A percentile compares a stretch with the other conserved stretches of the same genome.
Evolutionary conservation across 2,113 vertebrate species (phyloP).

Genomic region (Astur gentilis): DNA sequence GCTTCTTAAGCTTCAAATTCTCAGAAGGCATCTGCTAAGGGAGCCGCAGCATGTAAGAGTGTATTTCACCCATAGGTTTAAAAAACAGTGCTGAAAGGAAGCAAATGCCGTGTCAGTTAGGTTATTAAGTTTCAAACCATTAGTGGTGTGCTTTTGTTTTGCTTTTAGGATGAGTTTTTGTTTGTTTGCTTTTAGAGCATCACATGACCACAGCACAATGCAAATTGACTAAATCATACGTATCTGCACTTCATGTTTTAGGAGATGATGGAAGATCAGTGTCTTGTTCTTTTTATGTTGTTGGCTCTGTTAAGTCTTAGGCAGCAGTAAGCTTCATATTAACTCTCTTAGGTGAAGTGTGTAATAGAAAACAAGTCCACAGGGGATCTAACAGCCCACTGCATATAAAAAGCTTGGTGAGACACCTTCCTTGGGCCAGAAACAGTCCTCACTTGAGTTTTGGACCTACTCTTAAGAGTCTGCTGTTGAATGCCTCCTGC

Average conservation of each 20-base stretch:
- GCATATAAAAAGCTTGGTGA: background rate
- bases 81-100: background rate
- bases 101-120: rapidly evolving
- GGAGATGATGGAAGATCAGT: background rate
- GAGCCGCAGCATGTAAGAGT: background rate
- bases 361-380: background rate
- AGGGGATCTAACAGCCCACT: background rate
- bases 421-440: background rate
- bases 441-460: background rate
- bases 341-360: background rate
- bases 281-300: background rate
- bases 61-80: background rate
- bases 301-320: background rate
- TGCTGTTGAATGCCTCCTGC: background rate
- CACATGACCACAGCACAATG: background rate
- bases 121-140: background rate
- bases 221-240: background rate
- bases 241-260: background rate
- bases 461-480: background rate
- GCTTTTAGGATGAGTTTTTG: background rate
- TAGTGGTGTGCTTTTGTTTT: background rate
- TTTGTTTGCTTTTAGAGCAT: background rate
- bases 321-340: background rate
- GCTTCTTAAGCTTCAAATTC: background rate
- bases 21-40: background rate